Percentiles rank a stretch among this genome's conserved stretches.
phyloP scores from a whole-genome alignment of 2,113 vertebrate species.

The Parotia lawesii region DNA sequence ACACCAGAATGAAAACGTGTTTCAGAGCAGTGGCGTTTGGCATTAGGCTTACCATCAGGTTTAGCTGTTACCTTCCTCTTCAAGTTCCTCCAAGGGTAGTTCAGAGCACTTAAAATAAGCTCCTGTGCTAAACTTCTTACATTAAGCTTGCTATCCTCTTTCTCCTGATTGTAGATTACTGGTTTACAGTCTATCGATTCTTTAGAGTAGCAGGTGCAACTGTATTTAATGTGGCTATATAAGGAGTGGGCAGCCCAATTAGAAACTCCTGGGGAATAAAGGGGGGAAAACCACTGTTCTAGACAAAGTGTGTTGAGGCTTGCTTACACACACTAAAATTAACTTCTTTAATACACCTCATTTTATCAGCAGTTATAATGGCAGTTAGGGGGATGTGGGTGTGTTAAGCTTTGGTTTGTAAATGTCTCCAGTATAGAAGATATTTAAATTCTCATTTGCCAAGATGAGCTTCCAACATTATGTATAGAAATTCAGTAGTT shows the following conservation, averaged over 20 bases:
- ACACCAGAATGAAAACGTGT: neutral
- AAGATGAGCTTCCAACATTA: neutral
- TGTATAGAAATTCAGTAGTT: neutral
- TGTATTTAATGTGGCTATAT: neutral
- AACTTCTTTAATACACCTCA: neutral
- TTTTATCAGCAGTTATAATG: neutral
- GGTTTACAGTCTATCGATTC: neutral
- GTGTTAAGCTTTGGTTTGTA: neutral
- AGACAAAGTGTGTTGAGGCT: neutral
- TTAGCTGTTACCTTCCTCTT: neutral
- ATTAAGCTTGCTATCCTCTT: neutral
- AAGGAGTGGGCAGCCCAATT: neutral
- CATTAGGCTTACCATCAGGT: neutral
- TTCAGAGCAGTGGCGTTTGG: neutral
- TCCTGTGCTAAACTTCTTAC: neutral
- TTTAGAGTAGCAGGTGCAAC: neutral
- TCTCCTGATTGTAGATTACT: neutral
- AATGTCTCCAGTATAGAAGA: neutral
- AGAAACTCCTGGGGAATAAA: neutral
- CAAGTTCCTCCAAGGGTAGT: neutral
- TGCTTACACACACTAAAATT: neutral
- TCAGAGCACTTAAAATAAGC: neutral
- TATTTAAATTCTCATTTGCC: neutral
- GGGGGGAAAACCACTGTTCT: neutral
- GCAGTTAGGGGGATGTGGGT: neutral